Evolutionary conservation across 2,113 vertebrate genomes (phyloP).

Genomic region (Natator depressus): DNA sequence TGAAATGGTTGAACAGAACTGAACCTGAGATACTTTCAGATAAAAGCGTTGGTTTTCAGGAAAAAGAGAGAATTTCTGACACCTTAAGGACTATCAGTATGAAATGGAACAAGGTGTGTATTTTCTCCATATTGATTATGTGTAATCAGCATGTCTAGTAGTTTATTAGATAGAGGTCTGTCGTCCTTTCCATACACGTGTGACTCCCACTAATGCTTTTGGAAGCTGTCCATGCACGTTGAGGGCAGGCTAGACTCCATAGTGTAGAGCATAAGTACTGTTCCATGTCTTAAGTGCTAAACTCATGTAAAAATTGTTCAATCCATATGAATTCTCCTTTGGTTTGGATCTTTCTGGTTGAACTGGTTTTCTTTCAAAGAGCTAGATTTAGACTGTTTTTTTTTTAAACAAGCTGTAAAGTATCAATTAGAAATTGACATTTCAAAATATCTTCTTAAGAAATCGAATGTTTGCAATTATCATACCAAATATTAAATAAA

Average conservation of each 20-base stretch:
- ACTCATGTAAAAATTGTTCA: accelerated
- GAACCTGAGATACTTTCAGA: conserved; percentile 85
- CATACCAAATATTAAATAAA: background rate
- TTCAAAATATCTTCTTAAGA: background rate
- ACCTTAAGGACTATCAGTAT: conserved; percentile 84
- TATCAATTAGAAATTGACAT: background rate
- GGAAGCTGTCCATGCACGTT: background rate
- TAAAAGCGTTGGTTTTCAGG: conserved; percentile 80
- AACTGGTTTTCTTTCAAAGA: background rate
- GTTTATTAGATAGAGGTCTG: background rate
- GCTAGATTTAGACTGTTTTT: background rate
- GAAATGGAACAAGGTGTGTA: conserved; percentile 89
- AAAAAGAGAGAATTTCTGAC: conserved; percentile 83
- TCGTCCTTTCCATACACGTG: background rate
- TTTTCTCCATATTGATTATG: background rate
- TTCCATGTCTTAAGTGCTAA: background rate
- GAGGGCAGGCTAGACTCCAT: background rate
- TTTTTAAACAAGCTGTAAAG: background rate
- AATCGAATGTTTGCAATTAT: background rate
- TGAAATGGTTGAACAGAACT: conserved; percentile 90
- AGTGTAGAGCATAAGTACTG: background rate
- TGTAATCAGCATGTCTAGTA: background rate
- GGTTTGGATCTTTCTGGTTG: background rate
- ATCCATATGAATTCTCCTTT: background rate
- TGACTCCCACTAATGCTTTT: background rate